Conservation (phyloP, 2,113 vertebrate species). For the Phainopepla nitens region DNA sequence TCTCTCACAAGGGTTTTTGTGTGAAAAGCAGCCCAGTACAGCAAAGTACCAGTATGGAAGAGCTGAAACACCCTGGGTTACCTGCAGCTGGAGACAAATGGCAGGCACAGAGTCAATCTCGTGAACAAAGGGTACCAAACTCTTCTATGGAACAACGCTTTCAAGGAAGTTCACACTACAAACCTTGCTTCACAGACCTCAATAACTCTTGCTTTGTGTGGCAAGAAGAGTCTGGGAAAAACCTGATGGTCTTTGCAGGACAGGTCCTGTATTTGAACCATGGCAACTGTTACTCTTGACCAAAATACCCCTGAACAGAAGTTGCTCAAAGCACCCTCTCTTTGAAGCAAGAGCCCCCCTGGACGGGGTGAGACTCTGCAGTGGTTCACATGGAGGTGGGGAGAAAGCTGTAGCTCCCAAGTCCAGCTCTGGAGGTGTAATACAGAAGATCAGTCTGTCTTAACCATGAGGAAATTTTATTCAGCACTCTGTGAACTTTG, state of each 20-base stretch:
- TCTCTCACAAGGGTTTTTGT: neutral
- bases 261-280: neutral
- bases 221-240: neutral
- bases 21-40: neutral
- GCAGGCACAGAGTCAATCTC: neutral
- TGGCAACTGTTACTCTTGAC: neutral
- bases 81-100: neutral
- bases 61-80: neutral
- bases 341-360: neutral
- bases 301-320: neutral
- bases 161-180: neutral
- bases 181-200: neutral
- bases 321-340: neutral
- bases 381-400: neutral
- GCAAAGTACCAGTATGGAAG: neutral
- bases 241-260: neutral
- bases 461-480: neutral
- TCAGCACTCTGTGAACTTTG: neutral
- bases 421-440: neutral
- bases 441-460: neutral
- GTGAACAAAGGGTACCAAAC: neutral
- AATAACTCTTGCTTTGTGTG: neutral
- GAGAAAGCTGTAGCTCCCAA: neutral
- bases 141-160: neutral
- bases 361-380: rapidly evolving